Conservation (phyloP, 2,888 invertebrate species). For the Conus canariensis region DNA sequence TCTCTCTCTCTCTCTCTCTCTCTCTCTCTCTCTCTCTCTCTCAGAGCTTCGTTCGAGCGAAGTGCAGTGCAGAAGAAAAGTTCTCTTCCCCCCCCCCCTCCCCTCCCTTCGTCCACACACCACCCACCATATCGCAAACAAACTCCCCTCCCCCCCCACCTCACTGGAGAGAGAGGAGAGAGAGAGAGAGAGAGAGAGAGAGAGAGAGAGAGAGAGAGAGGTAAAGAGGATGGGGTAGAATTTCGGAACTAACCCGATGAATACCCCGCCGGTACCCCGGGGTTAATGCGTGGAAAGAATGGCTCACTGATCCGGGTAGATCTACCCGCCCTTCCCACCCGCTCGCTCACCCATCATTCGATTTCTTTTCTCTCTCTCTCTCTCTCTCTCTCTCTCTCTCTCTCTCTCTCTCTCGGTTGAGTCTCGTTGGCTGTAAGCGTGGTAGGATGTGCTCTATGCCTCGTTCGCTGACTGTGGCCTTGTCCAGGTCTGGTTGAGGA, state of each 20-base stretch:
- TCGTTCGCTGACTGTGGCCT: no score
- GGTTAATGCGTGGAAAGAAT: conserved; percentile 18
- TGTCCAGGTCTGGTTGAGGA: background rate
- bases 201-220: background rate
- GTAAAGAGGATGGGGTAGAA: background rate
- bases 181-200: background rate
- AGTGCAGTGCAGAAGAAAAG: no score
- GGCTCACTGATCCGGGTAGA: conserved; percentile 28
- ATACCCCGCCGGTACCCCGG: background rate
- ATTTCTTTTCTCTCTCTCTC: background rate
- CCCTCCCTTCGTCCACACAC: background rate
- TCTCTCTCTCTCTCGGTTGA: no score
- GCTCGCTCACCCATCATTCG: background rate
- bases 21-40: background rate
- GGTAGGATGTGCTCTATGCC: no score
- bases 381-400: background rate
- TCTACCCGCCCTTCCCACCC: background rate
- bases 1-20: background rate
- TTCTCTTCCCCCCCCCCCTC: background rate
- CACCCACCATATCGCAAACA: no score
- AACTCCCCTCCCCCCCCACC: background rate
- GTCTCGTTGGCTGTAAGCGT: no score
- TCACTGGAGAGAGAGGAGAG: background rate
- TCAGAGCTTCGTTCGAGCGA: no score
- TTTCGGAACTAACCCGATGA: background rate